Conservation (phyloP, 2,888 invertebrate genomes). For the Tricholauxania praeusta region DNA sequence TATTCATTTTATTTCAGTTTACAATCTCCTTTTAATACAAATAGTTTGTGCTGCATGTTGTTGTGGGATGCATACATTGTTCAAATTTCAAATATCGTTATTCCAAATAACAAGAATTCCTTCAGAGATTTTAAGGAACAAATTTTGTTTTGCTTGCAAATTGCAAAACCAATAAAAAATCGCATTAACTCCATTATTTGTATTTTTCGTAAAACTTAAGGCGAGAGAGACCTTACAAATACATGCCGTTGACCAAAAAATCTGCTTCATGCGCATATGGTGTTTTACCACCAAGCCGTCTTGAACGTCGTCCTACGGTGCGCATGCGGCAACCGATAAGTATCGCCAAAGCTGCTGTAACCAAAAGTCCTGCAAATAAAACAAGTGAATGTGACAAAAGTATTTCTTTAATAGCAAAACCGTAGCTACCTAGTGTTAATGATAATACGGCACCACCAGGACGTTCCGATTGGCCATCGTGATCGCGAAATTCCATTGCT, state of each 20-base stretch:
- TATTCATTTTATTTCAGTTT: conserved; percentile 17
- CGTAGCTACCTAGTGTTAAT: conserved; percentile 75
- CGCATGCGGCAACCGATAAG: conserved; percentile 86
- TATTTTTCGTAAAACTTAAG: too few species aligned
- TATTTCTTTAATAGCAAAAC: neutral
- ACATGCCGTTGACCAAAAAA: conserved; percentile 98
- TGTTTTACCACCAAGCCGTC: conserved; percentile 80
- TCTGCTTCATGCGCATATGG: conserved; percentile 93
- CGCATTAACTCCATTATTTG: too few species aligned
- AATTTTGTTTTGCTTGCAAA: neutral
- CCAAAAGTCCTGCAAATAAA: conserved; percentile 69
- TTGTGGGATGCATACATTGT: conserved; percentile 1
- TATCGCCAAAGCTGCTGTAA: conserved; percentile 84
- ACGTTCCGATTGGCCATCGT: conserved; percentile 76
- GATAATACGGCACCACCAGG: conserved; percentile 86
- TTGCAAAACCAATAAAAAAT: conserved; percentile 44
- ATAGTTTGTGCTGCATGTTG: neutral
- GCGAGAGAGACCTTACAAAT: conserved; percentile 71
- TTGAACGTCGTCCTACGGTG: conserved; percentile 78
- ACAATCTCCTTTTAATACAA: conserved; percentile 26
- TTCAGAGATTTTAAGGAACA: conserved; percentile 4
- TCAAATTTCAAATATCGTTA: conserved; percentile 17
- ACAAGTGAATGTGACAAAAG: conserved; percentile 9
- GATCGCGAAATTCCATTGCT: conserved; percentile 69
- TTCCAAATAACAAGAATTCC: neutral